Percentiles rank a stretch among this genome's conserved stretches.
Conservation (phyloP, 92 coral and sea anemone genomes). For the Montipora capitata region DNA sequence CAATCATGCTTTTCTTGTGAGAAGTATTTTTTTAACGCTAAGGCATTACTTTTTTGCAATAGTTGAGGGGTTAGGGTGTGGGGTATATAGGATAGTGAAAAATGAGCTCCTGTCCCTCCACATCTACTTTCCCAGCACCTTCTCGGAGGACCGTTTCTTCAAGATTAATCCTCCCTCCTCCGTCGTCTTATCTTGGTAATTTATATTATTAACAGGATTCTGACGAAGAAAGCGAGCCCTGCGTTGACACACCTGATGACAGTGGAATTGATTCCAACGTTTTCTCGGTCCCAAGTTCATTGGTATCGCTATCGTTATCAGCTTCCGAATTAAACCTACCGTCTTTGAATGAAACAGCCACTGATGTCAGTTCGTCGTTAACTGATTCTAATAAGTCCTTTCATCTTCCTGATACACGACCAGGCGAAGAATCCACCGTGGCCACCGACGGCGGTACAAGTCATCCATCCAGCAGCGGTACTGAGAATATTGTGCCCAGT, state of each 20-base stretch:
- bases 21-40: no score
- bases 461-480: no score
- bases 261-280: slow-evolving; percentile 1
- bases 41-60: no score
- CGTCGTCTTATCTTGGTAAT: not conserved
- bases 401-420: not conserved
- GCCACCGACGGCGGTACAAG: no score
- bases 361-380: not conserved
- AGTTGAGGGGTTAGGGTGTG: no score
- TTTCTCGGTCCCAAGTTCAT: not conserved
- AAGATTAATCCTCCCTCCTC: not conserved
- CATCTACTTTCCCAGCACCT: no score
- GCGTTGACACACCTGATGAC: not conserved
- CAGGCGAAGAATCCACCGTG: not conserved
- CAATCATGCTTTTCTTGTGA: no score
- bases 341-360: not conserved
- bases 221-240: not conserved
- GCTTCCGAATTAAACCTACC: not conserved
- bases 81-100: no score
- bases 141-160: not conserved
- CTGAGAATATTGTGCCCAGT: no score
- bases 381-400: not conserved
- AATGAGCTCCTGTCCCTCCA: no score
- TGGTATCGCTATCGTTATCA: not conserved
- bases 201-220: not conserved